Conservation (phyloP, 2,888 invertebrate genomes). For the Drosophila putrida region DNA sequence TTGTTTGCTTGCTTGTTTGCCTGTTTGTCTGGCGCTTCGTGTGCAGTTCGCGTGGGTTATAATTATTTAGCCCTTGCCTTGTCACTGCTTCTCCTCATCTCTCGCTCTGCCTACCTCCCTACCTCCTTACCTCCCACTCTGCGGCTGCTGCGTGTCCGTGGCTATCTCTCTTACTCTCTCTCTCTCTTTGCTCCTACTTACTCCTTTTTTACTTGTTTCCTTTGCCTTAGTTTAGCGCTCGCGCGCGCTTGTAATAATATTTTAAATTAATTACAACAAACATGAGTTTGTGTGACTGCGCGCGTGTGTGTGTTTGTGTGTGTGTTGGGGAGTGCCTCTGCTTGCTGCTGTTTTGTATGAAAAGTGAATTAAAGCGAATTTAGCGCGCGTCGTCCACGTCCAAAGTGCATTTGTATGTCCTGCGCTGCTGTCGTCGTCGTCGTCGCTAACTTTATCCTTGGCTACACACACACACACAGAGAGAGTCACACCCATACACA, state of each 20-base stretch:
- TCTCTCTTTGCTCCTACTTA: constrained; percentile 24
- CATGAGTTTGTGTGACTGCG: constrained; percentile 47
- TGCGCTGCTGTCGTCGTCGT: constrained; percentile 40
- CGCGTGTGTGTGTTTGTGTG: constrained; percentile 23
- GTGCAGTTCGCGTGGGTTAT: constrained; percentile 75
- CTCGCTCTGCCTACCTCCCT: too few species aligned
- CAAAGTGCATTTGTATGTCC: constrained; percentile 78
- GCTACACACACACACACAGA: constrained; percentile 40
- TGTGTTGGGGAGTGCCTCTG: constrained; percentile 28
- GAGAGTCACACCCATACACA: constrained; percentile 14
- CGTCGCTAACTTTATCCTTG: constrained; percentile 72
- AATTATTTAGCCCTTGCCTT: constrained; percentile 75
- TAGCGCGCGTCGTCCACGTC: constrained; percentile 77
- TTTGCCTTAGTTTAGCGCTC: constrained; percentile 71
- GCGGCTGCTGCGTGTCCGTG: constrained; percentile 43
- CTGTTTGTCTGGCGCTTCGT: constrained; percentile 62
- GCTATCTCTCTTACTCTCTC: constrained; percentile 2
- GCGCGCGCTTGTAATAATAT: constrained; percentile 82
- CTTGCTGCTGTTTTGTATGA: constrained; percentile 70
- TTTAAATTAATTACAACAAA: constrained; percentile 84
- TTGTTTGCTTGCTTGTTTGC: constrained; percentile 45
- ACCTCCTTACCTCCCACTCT: background rate
- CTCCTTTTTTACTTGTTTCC: constrained; percentile 52
- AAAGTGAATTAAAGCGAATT: constrained; percentile 83
- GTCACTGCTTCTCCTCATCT: constrained; percentile 48